phyloP scores from a whole-genome alignment of 2,797 vertebrate genomes.

The Spheniscus humboldti region DNA sequence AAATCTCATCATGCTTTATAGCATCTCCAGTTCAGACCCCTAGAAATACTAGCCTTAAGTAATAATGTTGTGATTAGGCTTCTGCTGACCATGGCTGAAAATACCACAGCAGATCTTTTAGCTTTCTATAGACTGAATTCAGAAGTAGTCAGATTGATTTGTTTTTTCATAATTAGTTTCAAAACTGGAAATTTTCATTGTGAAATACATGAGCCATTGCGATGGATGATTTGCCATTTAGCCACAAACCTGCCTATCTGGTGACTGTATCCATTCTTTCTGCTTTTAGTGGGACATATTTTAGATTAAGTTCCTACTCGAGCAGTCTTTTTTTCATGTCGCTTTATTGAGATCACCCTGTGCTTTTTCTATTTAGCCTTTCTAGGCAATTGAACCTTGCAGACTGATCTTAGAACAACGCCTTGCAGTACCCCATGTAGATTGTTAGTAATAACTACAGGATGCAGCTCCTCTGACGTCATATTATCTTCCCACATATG shows the following conservation, averaged over 20 bases:
- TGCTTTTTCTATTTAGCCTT: not conserved
- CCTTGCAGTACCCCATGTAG: not conserved
- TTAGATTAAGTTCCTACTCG: not conserved
- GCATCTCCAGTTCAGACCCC: not conserved
- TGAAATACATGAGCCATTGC: not conserved
- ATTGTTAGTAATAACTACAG: not conserved
- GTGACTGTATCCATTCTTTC: not conserved
- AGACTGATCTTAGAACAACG: not conserved
- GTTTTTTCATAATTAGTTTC: not conserved
- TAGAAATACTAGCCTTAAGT: not conserved
- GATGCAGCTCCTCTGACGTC: not conserved
- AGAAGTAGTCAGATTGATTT: not conserved
- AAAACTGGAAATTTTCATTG: not conserved
- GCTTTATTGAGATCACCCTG: not conserved
- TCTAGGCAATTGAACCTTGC: not conserved
- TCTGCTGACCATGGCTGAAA: not conserved
- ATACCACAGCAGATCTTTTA: not conserved
- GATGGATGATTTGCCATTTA: not conserved
- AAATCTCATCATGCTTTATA: not conserved
- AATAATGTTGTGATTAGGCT: not conserved
- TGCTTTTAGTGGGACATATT: not conserved
- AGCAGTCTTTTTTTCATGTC: not conserved
- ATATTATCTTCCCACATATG: not conserved
- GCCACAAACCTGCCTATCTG: not conserved
- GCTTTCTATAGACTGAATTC: not conserved